Evolutionary conservation across 2,888 invertebrate species (phyloP).

Genomic region (Choristoneura rosaceana): DNA sequence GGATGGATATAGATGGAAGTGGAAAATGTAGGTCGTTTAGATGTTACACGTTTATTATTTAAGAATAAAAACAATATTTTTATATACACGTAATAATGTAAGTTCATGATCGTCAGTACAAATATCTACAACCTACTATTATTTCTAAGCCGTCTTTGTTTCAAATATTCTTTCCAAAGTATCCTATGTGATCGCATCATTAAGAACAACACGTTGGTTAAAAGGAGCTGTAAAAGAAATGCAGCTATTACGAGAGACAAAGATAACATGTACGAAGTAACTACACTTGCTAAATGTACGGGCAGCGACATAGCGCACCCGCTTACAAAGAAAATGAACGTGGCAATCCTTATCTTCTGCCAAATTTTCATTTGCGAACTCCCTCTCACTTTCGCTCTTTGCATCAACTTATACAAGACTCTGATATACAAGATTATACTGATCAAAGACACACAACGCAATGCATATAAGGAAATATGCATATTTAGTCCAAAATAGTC

Average conservation of each 20-base stretch:
- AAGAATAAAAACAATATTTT: too few species aligned
- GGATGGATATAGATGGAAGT: too few species aligned
- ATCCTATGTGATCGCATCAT: slow-evolving; percentile 9
- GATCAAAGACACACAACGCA: neutral
- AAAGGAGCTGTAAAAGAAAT: neutral
- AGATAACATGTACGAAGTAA: neutral
- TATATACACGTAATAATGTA: too few species aligned
- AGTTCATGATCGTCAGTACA: too few species aligned
- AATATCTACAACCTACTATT: neutral
- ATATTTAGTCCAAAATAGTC: neutral
- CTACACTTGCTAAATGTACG: neutral
- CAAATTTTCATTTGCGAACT: neutral
- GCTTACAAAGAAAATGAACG: slow-evolving; percentile 7
- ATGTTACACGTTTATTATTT: too few species aligned
- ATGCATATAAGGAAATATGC: neutral
- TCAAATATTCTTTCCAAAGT: slow-evolving; percentile 5
- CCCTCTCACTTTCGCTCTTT: neutral
- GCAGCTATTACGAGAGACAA: neutral
- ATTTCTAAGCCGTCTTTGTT: slow-evolving; percentile 1
- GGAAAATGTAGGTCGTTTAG: too few species aligned
- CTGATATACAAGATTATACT: neutral
- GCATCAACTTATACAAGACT: slow-evolving; percentile 3
- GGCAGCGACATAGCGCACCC: slow-evolving; percentile 1
- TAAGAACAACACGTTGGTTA: slow-evolving; percentile 4
- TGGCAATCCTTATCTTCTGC: neutral